A percentile compares a stretch with the other conserved stretches of the same genome.
These are phyloP conservation scores for Ptychoptera contaminata DNA, from an alignment of 2,888 invertebrate genomes.

Conservation along the genomic window DNA sequence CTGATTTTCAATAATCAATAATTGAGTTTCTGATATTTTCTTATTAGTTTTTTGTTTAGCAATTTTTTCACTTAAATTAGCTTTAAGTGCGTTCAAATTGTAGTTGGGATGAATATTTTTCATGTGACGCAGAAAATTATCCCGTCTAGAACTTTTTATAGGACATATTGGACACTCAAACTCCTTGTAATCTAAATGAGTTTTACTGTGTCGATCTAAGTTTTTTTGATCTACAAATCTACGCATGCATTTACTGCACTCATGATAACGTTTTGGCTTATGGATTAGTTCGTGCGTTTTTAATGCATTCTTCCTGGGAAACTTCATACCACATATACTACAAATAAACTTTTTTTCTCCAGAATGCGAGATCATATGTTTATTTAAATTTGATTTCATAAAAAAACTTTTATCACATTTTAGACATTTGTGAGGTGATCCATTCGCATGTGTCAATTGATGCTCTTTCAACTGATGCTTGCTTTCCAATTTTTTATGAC, in stretches of 20 bases:
- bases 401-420: conserved; percentile 40
- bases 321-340: conserved; percentile 41
- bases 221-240: conserved; percentile 52
- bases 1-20: background rate
- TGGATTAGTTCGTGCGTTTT: conserved; percentile 40
- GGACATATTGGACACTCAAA: conserved; percentile 57
- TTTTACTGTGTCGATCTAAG: conserved; percentile 48
- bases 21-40: background rate
- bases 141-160: conserved; percentile 55
- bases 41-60: background rate
- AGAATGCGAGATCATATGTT: conserved; percentile 39
- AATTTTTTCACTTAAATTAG: background rate
- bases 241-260: conserved; percentile 49
- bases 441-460: conserved; percentile 42
- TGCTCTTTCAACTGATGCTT: conserved; percentile 43
- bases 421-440: conserved; percentile 43
- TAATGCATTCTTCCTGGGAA: conserved; percentile 41
- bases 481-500: conserved; percentile 44
- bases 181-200: conserved; percentile 52
- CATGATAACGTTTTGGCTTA: conserved; percentile 34
- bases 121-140: conserved; percentile 61
- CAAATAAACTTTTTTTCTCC: conserved; percentile 40
- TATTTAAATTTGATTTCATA: conserved; percentile 50
- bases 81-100: conserved; percentile 15
- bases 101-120: conserved; percentile 53